Conservation (phyloP, 2,113 vertebrate species). For the Scopus umbretta region DNA sequence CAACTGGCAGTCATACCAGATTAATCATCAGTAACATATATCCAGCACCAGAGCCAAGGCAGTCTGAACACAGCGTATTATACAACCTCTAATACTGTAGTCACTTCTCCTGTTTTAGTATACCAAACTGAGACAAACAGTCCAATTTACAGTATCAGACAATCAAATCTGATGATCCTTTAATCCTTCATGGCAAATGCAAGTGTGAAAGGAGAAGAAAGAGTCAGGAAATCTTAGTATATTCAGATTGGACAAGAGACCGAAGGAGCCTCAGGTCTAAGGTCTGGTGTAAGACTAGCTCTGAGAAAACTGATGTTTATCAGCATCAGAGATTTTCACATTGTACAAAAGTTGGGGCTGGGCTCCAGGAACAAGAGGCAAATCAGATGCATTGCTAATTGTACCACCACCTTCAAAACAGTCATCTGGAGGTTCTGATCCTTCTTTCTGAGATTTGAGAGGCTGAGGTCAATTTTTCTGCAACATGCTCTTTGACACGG, state of each 20-base stretch:
- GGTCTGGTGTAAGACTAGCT: neutral
- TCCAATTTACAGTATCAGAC: neutral
- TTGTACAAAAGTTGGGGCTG: neutral
- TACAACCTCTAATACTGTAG: neutral
- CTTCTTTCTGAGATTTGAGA: neutral
- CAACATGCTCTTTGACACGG: neutral
- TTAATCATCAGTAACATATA: neutral
- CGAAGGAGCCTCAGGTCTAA: neutral
- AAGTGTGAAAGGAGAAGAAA: neutral
- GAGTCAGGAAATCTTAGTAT: neutral
- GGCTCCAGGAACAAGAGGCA: neutral
- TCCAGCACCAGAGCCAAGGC: neutral
- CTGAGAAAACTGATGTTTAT: neutral
- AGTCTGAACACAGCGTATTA: neutral
- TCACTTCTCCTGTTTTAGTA: neutral
- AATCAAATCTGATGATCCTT: neutral
- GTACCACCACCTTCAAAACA: neutral
- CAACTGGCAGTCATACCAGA: neutral
- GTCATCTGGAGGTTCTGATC: neutral
- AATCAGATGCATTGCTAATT: neutral
- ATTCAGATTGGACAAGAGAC: neutral
- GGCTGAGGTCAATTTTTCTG: neutral
- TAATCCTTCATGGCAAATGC: neutral
- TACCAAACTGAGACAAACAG: neutral
- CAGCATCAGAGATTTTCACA: neutral